These are phyloP conservation scores for Stegostoma tigrinum DNA, from an alignment of 2,113 vertebrate genomes.

Conservation along the genomic window DNA sequence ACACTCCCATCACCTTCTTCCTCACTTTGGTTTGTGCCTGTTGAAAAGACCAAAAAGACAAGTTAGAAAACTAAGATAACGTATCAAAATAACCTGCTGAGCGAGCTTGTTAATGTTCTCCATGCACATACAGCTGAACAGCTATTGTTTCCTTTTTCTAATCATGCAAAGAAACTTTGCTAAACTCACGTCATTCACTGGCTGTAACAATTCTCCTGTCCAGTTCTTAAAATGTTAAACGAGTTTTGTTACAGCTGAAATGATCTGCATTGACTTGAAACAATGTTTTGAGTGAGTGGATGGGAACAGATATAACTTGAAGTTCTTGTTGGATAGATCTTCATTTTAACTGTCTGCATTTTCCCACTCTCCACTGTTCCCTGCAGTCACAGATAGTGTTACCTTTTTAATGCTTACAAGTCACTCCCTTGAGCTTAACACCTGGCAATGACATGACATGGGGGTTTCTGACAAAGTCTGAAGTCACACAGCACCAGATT, in stretches of 20 bases:
- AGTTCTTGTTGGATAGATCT: background rate
- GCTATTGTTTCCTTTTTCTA: background rate
- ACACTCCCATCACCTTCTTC: slow-evolving; percentile 98
- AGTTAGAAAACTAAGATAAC: background rate
- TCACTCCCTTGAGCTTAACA: background rate
- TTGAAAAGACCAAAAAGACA: background rate
- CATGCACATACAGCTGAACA: background rate
- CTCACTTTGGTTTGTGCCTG: slow-evolving; percentile 86
- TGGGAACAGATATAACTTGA: background rate
- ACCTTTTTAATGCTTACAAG: background rate
- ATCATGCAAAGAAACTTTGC: background rate
- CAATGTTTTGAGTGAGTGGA: background rate
- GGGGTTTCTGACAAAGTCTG: no score
- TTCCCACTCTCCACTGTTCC: background rate
- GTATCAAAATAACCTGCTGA: background rate
- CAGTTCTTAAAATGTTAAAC: background rate
- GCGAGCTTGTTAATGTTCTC: background rate
- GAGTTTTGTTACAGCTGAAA: background rate
- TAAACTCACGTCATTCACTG: background rate
- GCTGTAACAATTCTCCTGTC: background rate
- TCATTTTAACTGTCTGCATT: background rate
- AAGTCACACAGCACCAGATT: no score
- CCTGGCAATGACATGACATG: background rate
- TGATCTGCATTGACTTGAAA: background rate
- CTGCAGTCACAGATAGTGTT: background rate